Evolutionary conservation across 1,140 invertebrate species (phyloP).

Genomic region (Drosophila dunni): DNA sequence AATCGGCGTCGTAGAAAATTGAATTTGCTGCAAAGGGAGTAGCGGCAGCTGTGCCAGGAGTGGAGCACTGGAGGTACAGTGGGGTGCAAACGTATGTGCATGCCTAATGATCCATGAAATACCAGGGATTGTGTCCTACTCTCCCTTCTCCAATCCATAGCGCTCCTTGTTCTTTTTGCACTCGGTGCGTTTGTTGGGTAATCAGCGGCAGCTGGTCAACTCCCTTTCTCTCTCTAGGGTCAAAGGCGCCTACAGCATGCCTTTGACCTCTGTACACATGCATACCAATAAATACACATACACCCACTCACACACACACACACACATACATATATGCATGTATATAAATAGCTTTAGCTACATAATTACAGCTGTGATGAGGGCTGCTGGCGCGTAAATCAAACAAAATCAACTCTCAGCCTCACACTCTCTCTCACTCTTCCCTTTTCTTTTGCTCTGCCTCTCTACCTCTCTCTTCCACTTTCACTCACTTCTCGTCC

Average conservation of each 20-base stretch:
- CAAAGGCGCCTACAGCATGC: slow-evolving; percentile 27
- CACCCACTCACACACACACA: slow-evolving; percentile 2
- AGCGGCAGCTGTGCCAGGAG: background rate
- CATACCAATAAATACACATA: background rate
- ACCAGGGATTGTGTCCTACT: slow-evolving; percentile 45
- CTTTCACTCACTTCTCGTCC: background rate
- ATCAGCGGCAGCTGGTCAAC: slow-evolving; percentile 71
- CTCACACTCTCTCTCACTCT: background rate
- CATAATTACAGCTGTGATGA: slow-evolving; percentile 39
- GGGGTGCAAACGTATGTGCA: slow-evolving; percentile 69
- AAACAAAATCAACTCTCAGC: slow-evolving; percentile 73
- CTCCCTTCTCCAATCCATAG: slow-evolving; percentile 3
- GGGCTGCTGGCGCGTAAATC: slow-evolving; percentile 74
- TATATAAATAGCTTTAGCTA: slow-evolving; percentile 22
- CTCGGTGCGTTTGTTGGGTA: slow-evolving; percentile 48
- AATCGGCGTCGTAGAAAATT: slow-evolving; percentile 83
- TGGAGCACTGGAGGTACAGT: background rate
- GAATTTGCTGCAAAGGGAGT: slow-evolving; percentile 67
- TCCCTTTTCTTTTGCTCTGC: background rate
- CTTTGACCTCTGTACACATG: slow-evolving; percentile 17
- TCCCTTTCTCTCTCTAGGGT: slow-evolving; percentile 29
- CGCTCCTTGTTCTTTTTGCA: slow-evolving; percentile 36
- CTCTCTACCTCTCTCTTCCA: background rate
- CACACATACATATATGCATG: slow-evolving; percentile 1
- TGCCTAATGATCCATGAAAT: slow-evolving; percentile 82